Evolutionary conservation across 2,797 vertebrate genomes (phyloP).

Genomic region (Diceros bicornis): DNA sequence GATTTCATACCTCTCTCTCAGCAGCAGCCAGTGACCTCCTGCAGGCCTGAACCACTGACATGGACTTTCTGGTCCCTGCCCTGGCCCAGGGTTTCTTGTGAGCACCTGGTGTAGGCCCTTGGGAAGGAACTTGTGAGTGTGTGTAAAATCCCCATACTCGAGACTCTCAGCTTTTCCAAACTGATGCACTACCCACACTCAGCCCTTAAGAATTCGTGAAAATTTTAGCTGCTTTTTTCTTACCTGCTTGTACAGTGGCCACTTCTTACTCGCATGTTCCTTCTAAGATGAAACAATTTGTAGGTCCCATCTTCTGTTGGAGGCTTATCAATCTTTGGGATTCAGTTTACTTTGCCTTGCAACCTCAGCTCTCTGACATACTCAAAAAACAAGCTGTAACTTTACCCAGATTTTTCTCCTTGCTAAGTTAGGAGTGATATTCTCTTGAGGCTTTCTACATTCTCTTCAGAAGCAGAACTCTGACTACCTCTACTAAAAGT

Average conservation of each 20-base stretch:
- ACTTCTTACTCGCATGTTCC: background rate
- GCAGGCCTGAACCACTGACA: background rate
- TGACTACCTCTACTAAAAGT: background rate
- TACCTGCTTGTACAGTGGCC: background rate
- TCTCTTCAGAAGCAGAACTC: conserved; percentile 16
- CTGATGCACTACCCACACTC: background rate
- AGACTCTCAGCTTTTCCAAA: background rate
- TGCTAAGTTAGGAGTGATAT: background rate
- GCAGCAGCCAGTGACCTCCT: background rate
- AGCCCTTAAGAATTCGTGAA: background rate
- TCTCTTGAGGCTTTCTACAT: background rate
- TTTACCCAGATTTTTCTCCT: background rate
- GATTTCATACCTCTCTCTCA: background rate
- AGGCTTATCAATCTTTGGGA: background rate
- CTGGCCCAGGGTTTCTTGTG: background rate
- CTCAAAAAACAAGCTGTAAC: background rate
- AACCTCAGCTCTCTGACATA: background rate
- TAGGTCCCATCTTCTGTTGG: background rate
- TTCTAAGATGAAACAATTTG: background rate
- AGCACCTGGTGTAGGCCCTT: background rate
- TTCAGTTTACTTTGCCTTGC: background rate
- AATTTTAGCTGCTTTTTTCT: background rate
- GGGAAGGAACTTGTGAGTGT: background rate
- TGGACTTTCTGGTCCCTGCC: background rate
- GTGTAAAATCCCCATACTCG: background rate